phyloP scores from a whole-genome alignment of 2,888 invertebrate genomes.

The Synergus itoensis region DNA sequence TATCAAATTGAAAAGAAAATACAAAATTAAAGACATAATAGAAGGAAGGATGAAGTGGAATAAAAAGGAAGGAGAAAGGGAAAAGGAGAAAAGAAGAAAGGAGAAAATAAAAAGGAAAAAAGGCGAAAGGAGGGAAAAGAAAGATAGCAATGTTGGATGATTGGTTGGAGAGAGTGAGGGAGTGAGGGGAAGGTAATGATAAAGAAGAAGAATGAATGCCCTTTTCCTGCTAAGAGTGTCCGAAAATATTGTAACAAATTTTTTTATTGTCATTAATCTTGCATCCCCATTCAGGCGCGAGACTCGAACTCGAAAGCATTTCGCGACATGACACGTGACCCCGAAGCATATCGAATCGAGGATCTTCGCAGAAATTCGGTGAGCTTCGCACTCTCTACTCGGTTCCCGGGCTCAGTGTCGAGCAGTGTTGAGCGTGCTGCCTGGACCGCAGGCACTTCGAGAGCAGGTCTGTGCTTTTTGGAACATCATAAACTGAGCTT shows the following conservation, averaged over 20 bases:
- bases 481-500: constrained; percentile 40
- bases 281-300: constrained; percentile 47
- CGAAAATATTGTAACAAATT: constrained; percentile 2
- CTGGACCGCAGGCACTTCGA: constrained; percentile 71
- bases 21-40: too few relatives aligned
- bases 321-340: constrained; percentile 64
- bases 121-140: too few relatives aligned
- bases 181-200: background rate
- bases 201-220: background rate
- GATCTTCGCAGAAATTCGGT: constrained; percentile 75
- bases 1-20: too few relatives aligned
- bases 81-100: too few relatives aligned
- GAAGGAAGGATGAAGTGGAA: too few relatives aligned
- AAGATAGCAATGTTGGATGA: too few relatives aligned
- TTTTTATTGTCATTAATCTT: constrained; percentile 28
- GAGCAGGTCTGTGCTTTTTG: constrained; percentile 44
- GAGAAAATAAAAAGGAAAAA: too few relatives aligned
- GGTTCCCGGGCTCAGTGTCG: constrained; percentile 68
- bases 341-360: constrained; percentile 71
- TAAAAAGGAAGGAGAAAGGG: too few relatives aligned
- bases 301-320: constrained; percentile 56
- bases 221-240: background rate
- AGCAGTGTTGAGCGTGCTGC: constrained; percentile 70
- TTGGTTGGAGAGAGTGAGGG: too few relatives aligned
- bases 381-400: constrained; percentile 66